phyloP scores from a whole-genome alignment of 2,888 invertebrate genomes.

The Lasioglossum zephyrum region DNA sequence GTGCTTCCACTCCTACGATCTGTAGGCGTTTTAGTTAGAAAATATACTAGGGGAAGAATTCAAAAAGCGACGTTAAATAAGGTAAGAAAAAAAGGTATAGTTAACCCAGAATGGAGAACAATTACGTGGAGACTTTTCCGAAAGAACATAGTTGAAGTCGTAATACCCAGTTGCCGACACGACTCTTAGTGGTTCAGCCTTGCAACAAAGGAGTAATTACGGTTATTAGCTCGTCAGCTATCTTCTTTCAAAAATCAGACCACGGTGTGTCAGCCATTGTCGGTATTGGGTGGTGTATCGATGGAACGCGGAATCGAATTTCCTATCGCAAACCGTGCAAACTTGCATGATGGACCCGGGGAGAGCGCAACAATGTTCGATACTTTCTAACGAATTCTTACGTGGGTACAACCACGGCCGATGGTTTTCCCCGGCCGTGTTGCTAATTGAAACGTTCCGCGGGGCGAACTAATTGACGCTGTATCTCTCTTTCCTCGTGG shows the following conservation, averaged over 20 bases:
- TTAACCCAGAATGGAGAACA: background rate
- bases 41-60: no score
- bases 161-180: background rate
- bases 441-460: conserved; percentile 51
- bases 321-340: background rate
- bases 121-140: background rate
- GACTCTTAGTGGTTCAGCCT: background rate
- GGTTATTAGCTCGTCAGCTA: background rate
- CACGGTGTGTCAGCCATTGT: background rate
- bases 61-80: no score
- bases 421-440: conserved; percentile 1
- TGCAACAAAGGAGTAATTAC: background rate
- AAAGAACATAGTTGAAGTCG: background rate
- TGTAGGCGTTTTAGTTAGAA: no score
- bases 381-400: conserved; percentile 38
- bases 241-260: background rate
- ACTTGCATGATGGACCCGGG: background rate
- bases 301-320: background rate
- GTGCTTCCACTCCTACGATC: no score
- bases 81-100: background rate
- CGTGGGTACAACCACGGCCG: background rate
- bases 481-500: conserved; percentile 25
- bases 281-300: background rate
- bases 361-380: conserved; percentile 17
- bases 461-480: conserved; percentile 53